Conservation (phyloP, 2,113 vertebrate genomes). For the Cebidichthys violaceus region DNA sequence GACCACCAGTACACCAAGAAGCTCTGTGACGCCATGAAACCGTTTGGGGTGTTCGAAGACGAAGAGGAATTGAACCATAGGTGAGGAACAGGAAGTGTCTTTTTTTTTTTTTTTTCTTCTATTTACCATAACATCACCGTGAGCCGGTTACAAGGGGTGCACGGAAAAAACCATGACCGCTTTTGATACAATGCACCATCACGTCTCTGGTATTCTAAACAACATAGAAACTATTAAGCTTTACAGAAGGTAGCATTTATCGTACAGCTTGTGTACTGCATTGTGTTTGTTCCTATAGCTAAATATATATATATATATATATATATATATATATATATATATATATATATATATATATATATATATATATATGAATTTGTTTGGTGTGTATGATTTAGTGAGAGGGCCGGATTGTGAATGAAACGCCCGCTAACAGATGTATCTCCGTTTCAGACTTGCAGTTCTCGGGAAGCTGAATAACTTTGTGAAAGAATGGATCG, state of each 20-base stretch:
- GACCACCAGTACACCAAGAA: conserved; percentile 93
- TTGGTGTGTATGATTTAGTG: neutral
- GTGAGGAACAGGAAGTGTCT: conserved; percentile 73
- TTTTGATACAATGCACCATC: neutral
- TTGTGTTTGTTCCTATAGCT: neutral
- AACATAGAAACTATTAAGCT: neutral
- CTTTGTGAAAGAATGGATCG: conserved; percentile 96
- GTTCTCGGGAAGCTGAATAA: conserved; percentile 95
- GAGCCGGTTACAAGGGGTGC: no score
- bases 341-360: neutral
- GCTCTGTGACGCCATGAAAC: conserved; percentile 93
- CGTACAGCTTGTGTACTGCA: neutral
- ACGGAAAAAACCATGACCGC: neutral
- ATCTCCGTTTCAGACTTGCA: conserved; percentile 85
- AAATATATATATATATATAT: neutral
- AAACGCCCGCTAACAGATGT: neutral
- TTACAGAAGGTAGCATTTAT: neutral
- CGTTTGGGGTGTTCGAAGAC: conserved; percentile 97
- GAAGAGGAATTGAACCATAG: conserved; percentile 94
- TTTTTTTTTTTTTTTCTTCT: no score
- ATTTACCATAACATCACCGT: no score
- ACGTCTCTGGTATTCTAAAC: neutral
- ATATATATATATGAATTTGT: neutral
- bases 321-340: neutral
- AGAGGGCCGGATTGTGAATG: neutral